Percentiles rank a stretch among this genome's conserved stretches.
These are phyloP conservation scores for Yponomeuta sedellus DNA, from an alignment of 2,888 invertebrate genomes.

Conservation along the genomic window DNA sequence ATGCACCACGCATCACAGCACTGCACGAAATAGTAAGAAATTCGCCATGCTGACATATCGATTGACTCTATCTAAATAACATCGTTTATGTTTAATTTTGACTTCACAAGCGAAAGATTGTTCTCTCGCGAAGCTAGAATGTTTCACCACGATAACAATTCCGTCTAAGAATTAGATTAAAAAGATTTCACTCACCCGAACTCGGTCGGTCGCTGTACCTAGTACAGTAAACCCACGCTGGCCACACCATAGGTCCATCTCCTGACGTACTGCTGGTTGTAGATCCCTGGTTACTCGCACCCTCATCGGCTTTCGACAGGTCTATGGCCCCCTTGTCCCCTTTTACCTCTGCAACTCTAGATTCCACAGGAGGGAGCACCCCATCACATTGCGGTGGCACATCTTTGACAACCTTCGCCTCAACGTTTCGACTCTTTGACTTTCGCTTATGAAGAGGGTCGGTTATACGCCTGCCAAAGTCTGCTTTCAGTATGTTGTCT, in stretches of 20 bases:
- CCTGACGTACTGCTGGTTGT: constrained; percentile 34
- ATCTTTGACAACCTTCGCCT: constrained; percentile 53
- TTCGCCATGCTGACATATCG: not conserved
- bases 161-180: not conserved
- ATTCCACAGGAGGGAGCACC: constrained; percentile 29
- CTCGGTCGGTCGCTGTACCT: constrained; percentile 94
- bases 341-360: constrained; percentile 60
- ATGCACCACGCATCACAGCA: too few species aligned
- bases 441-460: constrained; percentile 81
- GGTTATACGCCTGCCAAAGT: constrained; percentile 85
- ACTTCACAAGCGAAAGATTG: too few species aligned
- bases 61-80: not conserved
- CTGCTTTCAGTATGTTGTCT: constrained; percentile 90
- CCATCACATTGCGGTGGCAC: constrained; percentile 22
- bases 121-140: not conserved
- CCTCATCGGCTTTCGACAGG: constrained; percentile 63
- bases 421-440: constrained; percentile 45
- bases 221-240: constrained; percentile 99
- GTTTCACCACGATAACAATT: not conserved
- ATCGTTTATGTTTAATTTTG: too few species aligned
- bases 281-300: constrained; percentile 59
- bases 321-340: constrained; percentile 63
- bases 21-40: too few species aligned
- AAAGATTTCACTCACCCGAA: constrained; percentile 80
- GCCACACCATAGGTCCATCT: constrained; percentile 82